Percentiles rank a stretch among this genome's conserved stretches.
These are phyloP conservation scores for Tetramorium alpestre DNA, from an alignment of 1,140 invertebrate genomes.

Conservation along the genomic window DNA sequence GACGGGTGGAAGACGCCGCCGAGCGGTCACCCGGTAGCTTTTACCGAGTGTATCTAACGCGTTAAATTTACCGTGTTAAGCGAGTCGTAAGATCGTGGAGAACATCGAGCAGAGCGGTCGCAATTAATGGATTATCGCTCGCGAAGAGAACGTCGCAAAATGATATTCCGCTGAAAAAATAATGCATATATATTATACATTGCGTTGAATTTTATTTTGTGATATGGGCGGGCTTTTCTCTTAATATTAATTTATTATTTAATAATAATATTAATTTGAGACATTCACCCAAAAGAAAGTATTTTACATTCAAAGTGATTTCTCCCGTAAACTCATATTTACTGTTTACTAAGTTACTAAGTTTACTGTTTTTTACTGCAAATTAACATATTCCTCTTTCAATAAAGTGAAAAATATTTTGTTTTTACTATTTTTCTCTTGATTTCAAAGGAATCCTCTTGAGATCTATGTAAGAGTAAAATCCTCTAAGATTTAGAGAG, in stretches of 20 bases:
- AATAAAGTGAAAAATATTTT: too few species aligned
- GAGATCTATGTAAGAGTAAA: too few species aligned
- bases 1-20: conserved; percentile 63
- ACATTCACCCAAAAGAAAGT: too few species aligned
- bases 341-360: too few species aligned
- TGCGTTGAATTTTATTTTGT: not conserved
- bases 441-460: too few species aligned
- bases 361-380: too few species aligned
- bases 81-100: conserved; percentile 5
- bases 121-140: conserved; percentile 24
- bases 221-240: not conserved
- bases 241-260: not conserved
- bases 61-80: conserved; percentile 46
- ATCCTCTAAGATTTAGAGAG: too few species aligned
- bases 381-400: too few species aligned
- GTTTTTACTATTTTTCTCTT: too few species aligned
- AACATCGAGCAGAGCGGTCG: not conserved
- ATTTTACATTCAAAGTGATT: too few species aligned
- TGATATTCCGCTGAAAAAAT: not conserved
- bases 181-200: not conserved
- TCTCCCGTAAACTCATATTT: too few species aligned
- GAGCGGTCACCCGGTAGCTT: conserved; percentile 36
- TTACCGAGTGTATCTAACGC: conserved; percentile 50
- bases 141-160: not conserved
- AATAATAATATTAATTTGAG: too few species aligned